Percentiles rank a stretch among this genome's conserved stretches.
Conservation (phyloP, 2,113 vertebrate genomes). For the Porphyrio hochstetteri region DNA sequence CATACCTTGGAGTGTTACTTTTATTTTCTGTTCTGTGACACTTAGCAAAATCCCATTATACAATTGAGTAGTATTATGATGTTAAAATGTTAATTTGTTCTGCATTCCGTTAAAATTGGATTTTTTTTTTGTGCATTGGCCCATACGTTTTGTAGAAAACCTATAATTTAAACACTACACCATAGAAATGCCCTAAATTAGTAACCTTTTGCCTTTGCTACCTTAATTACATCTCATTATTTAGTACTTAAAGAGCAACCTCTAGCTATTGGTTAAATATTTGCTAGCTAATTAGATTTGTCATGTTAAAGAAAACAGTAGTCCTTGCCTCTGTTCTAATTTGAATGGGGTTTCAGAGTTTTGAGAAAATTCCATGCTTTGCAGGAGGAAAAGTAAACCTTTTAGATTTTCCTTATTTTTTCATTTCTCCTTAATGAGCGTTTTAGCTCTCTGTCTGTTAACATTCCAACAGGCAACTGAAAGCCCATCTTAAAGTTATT, state of each 20-base stretch:
- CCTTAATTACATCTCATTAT: slow-evolving; percentile 69
- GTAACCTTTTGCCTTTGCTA: slow-evolving; percentile 71
- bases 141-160: slow-evolving; percentile 71
- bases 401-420: neutral
- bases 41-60: slow-evolving; percentile 69
- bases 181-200: slow-evolving; percentile 56
- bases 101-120: slow-evolving; percentile 77
- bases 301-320: slow-evolving; percentile 55
- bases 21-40: slow-evolving; percentile 69
- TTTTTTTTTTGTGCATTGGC: slow-evolving; percentile 55
- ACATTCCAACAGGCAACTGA: neutral
- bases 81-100: slow-evolving; percentile 80
- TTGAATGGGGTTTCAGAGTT: slow-evolving; percentile 19
- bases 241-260: slow-evolving; percentile 50
- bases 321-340: slow-evolving; percentile 21
- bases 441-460: neutral
- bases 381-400: neutral
- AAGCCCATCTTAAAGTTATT: neutral
- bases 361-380: slow-evolving; percentile 25
- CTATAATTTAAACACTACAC: slow-evolving; percentile 74
- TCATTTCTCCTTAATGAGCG: neutral
- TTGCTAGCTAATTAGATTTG: slow-evolving; percentile 67
- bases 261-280: slow-evolving; percentile 64
- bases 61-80: slow-evolving; percentile 63
- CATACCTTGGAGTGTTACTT: slow-evolving; percentile 63